These are phyloP conservation scores for Opisthocomus hoazin DNA, from an alignment of 2,113 vertebrate species.

Conservation along the genomic window DNA sequence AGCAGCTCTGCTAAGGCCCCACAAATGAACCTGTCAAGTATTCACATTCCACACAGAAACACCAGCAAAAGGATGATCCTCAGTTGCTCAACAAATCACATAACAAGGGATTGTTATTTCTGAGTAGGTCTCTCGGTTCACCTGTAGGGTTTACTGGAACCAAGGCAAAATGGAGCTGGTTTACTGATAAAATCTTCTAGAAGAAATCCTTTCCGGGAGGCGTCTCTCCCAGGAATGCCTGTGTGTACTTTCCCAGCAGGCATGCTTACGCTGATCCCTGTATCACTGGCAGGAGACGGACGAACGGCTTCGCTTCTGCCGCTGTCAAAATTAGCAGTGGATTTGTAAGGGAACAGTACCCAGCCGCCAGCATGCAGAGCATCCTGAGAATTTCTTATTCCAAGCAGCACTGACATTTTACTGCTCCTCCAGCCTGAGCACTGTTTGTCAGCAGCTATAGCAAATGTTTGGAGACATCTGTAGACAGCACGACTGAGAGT, in stretches of 20 bases:
- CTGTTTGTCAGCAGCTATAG: neutral
- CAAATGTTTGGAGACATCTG: neutral
- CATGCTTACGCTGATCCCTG: neutral
- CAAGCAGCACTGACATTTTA: neutral
- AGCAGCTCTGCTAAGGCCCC: neutral
- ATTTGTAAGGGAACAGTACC: neutral
- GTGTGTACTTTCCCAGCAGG: neutral
- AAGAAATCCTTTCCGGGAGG: neutral
- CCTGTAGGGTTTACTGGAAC: neutral
- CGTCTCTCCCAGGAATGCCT: neutral
- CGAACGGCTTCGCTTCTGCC: neutral
- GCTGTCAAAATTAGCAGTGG: neutral
- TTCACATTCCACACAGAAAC: neutral
- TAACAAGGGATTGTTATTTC: neutral
- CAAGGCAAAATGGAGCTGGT: neutral
- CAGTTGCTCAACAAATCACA: neutral
- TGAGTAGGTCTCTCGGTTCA: neutral
- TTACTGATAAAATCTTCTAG: neutral
- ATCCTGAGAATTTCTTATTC: neutral
- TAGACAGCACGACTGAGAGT: neutral
- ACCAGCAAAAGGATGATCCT: neutral
- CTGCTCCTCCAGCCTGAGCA: neutral
- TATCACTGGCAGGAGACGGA: neutral
- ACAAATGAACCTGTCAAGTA: neutral
- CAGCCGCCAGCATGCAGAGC: neutral